phyloP scores from a whole-genome alignment of 30 jellyfish, hydroid and myxozoan species.

The Aurelia aurita region DNA sequence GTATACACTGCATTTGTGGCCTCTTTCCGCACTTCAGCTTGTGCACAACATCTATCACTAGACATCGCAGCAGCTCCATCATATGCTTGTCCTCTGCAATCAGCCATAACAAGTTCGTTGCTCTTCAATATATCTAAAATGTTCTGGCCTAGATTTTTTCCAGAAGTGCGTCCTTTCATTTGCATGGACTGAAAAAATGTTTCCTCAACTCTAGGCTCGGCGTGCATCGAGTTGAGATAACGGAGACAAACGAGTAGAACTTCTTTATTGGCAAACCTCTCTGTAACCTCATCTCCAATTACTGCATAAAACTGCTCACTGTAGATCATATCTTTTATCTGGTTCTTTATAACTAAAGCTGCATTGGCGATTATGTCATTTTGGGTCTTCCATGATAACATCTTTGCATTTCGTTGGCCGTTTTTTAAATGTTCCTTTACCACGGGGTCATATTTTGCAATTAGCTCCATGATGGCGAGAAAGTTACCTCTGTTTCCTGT shows the following conservation, averaged over 20 bases:
- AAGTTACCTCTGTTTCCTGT: conserved; percentile 53
- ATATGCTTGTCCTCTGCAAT: conserved; percentile 59
- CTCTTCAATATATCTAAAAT: conserved; percentile 24
- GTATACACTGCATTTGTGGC: conserved; percentile 57
- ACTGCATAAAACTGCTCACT: conserved; percentile 46
- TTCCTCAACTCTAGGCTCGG: conserved; percentile 46
- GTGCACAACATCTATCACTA: conserved; percentile 42
- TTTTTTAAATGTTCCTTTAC: conserved; percentile 44
- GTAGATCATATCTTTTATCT: conserved; percentile 35
- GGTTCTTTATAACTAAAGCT: conserved; percentile 45
- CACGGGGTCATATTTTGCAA: conserved; percentile 58
- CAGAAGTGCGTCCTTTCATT: conserved; percentile 59
- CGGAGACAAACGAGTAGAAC: conserved; percentile 54
- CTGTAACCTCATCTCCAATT: conserved; percentile 66
- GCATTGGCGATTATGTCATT: conserved; percentile 60
- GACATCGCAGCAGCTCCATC: conserved; percentile 64
- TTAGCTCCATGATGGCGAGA: conserved; percentile 59
- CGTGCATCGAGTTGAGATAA: conserved; percentile 37
- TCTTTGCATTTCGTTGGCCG: conserved; percentile 64
- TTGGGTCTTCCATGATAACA: conserved; percentile 50
- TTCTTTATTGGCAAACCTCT: conserved; percentile 56
- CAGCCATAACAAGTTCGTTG: conserved; percentile 33
- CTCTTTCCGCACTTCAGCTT: conserved; percentile 39
- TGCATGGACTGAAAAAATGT: conserved; percentile 45
- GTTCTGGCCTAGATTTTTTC: conserved; percentile 46